Evolutionary conservation across 2,888 invertebrate species (phyloP), one percentile per base, ranked within the genome.

Genomic region (Pemphredon lugubris): DNA sequence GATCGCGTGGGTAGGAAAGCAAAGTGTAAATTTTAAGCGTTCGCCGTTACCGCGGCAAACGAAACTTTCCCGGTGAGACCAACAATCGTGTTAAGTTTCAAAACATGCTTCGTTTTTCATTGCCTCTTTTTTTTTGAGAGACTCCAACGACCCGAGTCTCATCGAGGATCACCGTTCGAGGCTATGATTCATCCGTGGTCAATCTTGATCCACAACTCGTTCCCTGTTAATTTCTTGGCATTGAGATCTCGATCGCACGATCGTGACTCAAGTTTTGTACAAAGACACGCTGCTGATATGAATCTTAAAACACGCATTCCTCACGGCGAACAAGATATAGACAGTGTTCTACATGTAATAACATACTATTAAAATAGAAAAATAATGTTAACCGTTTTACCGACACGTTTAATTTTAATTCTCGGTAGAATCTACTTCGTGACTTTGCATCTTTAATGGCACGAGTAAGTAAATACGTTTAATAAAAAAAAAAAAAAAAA

Each of bases 1-100:
- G n/a, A n/a, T n/a, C n/a, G n/a, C n/a, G n/a, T n/a, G n/a, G n/a
- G n/a, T n/a, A n/a, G n/a, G n/a, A n/a, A n/a, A n/a, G n/a, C n/a
- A n/a, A n/a, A n/a, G n/a, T n/a, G n/a, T n/a, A n/a, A n/a, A n/a
- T 20, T 50, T 54, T 32, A 44, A 21, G 21, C 32, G 11, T 11
- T 9, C 34, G 32, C 9, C 45, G 5, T 45, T 37, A 68, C 45
- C 11, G 7, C 13, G 37, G 20, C 34, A 21, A 26, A 40, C 13
- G 42, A 2, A 18, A 63, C 63, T 76, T 75, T 76, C 76, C 50
- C 59, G 14, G 6, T 20, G 21, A 16, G 16, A 59, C 63, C 71
- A 47, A 48, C 42, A 57, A 44, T 30, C 30, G 23, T 18, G 9
- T 30, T 23, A n/a, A 11, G 14, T 26, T 44, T 16, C 16, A 11